phyloP scores from a whole-genome alignment of 1,140 invertebrate species.

The Papilio glaucus region DNA sequence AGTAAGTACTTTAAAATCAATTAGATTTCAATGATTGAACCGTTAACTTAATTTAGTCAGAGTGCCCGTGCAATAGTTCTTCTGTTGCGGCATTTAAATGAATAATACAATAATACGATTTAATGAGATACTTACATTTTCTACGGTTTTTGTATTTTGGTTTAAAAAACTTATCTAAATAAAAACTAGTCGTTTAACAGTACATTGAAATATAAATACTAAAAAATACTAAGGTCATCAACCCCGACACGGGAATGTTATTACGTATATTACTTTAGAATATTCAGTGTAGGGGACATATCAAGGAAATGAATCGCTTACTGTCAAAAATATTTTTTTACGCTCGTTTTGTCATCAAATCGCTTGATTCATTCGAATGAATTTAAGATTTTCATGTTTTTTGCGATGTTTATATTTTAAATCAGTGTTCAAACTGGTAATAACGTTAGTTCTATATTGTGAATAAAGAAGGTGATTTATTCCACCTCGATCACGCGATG shows the following conservation, averaged over 20 bases:
- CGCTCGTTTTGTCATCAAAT: constrained; percentile 3
- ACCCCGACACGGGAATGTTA: neutral
- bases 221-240: neutral
- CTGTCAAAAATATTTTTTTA: constrained; percentile 16
- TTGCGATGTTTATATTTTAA: neutral
- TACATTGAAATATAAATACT: constrained; percentile 18
- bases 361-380: neutral
- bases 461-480: too few species aligned
- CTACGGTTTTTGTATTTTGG: neutral
- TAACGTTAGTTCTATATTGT: too few species aligned
- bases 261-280: neutral
- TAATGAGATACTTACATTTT: neutral
- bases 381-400: neutral
- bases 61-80: neutral
- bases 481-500: too few species aligned
- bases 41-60: neutral
- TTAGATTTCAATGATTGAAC: neutral
- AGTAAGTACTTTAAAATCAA: neutral
- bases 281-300: neutral
- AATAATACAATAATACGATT: neutral
- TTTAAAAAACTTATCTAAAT: constrained; percentile 7
- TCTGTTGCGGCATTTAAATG: neutral
- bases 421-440: neutral
- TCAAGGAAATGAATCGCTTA: neutral
- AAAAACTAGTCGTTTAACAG: constrained; percentile 7